Base-by-base conservation (phyloP, 2,888 invertebrate species). In the Xestia sexstrigata region DNA sequence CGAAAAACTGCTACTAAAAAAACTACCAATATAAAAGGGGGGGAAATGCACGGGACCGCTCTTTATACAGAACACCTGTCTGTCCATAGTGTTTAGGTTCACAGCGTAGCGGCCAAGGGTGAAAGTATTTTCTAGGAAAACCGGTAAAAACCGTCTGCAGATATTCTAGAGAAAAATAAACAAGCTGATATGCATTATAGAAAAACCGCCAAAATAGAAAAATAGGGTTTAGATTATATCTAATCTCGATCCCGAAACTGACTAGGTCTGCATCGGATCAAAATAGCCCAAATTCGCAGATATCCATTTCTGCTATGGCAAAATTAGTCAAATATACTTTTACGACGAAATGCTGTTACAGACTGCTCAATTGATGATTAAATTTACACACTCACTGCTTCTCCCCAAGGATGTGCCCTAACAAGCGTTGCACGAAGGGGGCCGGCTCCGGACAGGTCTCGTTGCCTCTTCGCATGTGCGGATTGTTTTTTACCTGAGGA, bases 11-110 rank as follows among this genome's bases (percentile, higher is more conserved):
- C 23, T 17, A 23, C 23, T 8, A 60, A n/a, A 13, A 49, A 45
- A 7, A 5, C 7, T 30, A 62, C 49, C 5, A 52, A 35, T 45
- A 35, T 30, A 3, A 39, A 52, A 60, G 13, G 45, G 26, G 30
- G 45, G 6, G 35, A 62, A 68, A 26, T 39, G 23, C 60, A 81
- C 35, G 26, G 55, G 17, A 35, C 26, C 15, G 20, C 11, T 45
- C 52, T 55, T 79, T 82, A 81, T 76, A 39, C 55, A n/a, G n/a
- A 79, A 79, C 79, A 76, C 30, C 76, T 81, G 58, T 76, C 76
- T 81, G 58, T 76, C 15, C 42, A 8, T 42, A 42, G 8, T 65
- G 42, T 65, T 1, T n/a, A n/a, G 65, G 30, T 74, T 23, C n/a
- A 42, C 30, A 66, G 58, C 45, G n/a, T n/a, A 66, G 58, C n/a